Conservation (phyloP, 2,888 invertebrate genomes). For the Aethes cnicana region DNA sequence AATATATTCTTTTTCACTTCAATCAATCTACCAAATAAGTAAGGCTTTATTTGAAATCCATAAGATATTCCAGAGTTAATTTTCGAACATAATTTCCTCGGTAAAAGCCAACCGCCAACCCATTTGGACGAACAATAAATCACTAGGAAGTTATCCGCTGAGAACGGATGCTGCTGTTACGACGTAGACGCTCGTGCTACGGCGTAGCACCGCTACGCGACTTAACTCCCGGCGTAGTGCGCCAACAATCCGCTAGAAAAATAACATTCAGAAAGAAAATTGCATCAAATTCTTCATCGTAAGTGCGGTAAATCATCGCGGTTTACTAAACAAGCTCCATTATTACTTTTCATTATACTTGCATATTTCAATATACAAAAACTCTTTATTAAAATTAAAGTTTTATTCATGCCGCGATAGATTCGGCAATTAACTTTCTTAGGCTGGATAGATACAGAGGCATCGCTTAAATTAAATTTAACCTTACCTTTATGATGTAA, state of each 20-base stretch:
- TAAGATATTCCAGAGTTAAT: conserved; percentile 13
- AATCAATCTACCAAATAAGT: too few species aligned
- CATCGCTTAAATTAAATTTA: too few species aligned
- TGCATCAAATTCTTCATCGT: neutral
- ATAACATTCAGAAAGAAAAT: neutral
- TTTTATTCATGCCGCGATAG: too few species aligned
- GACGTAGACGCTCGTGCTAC: conserved; percentile 39
- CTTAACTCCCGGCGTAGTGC: conserved; percentile 12
- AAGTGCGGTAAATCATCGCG: too few species aligned
- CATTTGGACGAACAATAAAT: conserved; percentile 48
- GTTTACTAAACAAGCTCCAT: neutral
- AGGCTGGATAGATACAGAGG: too few species aligned
- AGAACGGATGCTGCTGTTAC: conserved; percentile 40
- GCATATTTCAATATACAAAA: too few species aligned
- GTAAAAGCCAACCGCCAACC: conserved; percentile 41
- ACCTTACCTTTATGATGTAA: too few species aligned
- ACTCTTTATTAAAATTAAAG: too few species aligned
- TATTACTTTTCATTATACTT: too few species aligned
- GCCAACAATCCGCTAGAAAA: neutral
- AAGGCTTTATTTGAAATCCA: neutral
- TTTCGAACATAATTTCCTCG: conserved; percentile 24
- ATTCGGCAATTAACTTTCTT: too few species aligned
- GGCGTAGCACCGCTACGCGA: conserved; percentile 32
- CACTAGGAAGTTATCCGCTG: conserved; percentile 48
- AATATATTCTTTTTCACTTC: too few species aligned